Evolutionary conservation across 2,797 vertebrate genomes (phyloP).

Genomic region (Lepilemur septentrionalis): DNA sequence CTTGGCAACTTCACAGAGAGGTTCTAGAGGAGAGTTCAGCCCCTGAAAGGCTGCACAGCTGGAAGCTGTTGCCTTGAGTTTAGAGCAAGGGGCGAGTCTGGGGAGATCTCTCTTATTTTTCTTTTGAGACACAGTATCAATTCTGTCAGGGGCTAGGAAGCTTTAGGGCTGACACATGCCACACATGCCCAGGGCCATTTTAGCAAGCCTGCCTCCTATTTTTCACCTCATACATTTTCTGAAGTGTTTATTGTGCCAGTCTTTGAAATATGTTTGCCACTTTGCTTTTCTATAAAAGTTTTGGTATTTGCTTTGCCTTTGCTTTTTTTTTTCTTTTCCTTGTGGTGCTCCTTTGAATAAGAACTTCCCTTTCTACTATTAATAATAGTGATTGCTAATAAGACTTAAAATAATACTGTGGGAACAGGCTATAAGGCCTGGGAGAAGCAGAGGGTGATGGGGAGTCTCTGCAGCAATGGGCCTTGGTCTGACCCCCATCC

Average conservation of each 20-base stretch:
- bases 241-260: not conserved
- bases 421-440: not conserved
- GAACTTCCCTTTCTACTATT: not conserved
- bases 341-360: constrained; percentile 29
- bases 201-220: constrained; percentile 20
- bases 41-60: not conserved
- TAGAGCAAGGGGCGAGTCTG: not conserved
- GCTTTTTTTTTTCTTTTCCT: not conserved
- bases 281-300: constrained; percentile 38
- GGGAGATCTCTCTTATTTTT: not conserved
- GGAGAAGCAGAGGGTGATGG: not conserved
- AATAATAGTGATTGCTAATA: not conserved
- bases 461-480: not conserved
- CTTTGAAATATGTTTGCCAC: constrained; percentile 37
- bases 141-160: not conserved
- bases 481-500: not conserved
- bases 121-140: not conserved
- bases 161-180: not conserved
- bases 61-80: constrained; percentile 27
- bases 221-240: constrained; percentile 12
- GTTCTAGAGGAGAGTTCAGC: constrained; percentile 14
- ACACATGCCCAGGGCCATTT: not conserved
- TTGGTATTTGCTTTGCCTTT: constrained; percentile 56
- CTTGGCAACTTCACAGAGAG: constrained; percentile 20
- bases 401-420: not conserved